phyloP scores from a whole-genome alignment of 2,797 vertebrate species.

The Myotis daubentonii region DNA sequence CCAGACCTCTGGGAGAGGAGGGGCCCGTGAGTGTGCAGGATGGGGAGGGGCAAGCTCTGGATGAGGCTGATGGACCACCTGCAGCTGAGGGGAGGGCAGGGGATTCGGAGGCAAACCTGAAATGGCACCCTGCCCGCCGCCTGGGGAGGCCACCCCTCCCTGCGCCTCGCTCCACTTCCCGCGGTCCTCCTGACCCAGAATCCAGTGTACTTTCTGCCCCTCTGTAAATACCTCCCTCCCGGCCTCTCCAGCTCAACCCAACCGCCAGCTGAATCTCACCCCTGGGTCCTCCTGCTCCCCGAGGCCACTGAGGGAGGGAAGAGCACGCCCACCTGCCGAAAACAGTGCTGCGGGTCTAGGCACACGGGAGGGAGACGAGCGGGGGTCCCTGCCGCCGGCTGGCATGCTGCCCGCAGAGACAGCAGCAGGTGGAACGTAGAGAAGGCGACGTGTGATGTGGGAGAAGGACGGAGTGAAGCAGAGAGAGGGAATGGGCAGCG shows the following conservation, averaged over 20 bases:
- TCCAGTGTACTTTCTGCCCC: background rate
- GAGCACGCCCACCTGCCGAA: background rate
- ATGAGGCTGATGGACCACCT: background rate
- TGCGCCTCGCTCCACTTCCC: background rate
- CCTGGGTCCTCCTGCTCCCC: background rate
- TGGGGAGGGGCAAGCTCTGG: background rate
- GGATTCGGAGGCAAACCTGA: background rate
- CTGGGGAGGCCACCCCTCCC: background rate
- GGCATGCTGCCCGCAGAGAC: background rate
- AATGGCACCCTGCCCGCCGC: background rate
- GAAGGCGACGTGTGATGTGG: fast-evolving
- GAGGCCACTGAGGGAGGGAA: no score
- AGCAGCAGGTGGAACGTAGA: background rate
- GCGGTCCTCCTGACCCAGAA: background rate
- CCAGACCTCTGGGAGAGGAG: background rate
- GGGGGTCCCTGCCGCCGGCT: fast-evolving
- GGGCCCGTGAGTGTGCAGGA: background rate
- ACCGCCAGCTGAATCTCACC: background rate
- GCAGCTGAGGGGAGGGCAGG: no score
- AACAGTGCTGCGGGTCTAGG: fast-evolving
- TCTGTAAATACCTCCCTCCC: background rate
- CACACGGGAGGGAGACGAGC: fast-evolving
- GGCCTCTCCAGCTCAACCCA: background rate
- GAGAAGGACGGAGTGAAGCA: fast-evolving
- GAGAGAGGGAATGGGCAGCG: background rate